Conservation (phyloP, 2,113 vertebrate genomes). For the Bubo blakistoni region DNA sequence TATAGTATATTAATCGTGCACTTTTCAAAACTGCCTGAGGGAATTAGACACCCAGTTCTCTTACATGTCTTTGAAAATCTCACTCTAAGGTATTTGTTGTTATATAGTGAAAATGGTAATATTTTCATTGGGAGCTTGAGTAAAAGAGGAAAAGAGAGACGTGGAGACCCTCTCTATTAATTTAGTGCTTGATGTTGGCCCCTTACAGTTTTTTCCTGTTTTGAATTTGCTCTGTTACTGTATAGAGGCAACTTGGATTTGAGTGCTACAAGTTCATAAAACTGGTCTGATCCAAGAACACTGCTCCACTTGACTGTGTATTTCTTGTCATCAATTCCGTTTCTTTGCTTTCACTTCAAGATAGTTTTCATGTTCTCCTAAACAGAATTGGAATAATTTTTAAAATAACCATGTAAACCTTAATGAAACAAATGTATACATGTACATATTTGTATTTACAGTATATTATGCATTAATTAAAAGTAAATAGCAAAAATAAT, state of each 20-base stretch:
- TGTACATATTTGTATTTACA: neutral
- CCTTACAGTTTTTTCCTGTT: neutral
- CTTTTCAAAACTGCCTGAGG: constrained; percentile 16
- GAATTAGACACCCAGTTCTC: constrained; percentile 22
- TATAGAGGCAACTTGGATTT: neutral
- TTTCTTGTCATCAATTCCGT: neutral
- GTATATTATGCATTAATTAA: neutral
- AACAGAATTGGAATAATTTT: neutral
- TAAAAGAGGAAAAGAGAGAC: neutral
- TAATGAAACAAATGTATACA: neutral
- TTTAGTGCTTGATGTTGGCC: neutral
- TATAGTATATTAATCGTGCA: constrained; percentile 33
- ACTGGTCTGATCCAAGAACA: neutral
- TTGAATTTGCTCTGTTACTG: neutral
- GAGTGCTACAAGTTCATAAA: neutral
- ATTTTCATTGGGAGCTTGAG: neutral
- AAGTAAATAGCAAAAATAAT: neutral
- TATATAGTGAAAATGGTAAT: neutral
- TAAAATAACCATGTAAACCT: neutral
- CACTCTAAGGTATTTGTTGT: constrained; percentile 6
- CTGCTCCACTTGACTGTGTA: neutral
- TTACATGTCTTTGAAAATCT: constrained; percentile 28
- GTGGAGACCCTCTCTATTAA: neutral
- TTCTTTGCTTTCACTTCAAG: neutral
- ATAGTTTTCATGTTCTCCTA: neutral